Evolutionary conservation across 2,797 vertebrate genomes (phyloP).

Genomic region (Propithecus deckenii): DNA sequence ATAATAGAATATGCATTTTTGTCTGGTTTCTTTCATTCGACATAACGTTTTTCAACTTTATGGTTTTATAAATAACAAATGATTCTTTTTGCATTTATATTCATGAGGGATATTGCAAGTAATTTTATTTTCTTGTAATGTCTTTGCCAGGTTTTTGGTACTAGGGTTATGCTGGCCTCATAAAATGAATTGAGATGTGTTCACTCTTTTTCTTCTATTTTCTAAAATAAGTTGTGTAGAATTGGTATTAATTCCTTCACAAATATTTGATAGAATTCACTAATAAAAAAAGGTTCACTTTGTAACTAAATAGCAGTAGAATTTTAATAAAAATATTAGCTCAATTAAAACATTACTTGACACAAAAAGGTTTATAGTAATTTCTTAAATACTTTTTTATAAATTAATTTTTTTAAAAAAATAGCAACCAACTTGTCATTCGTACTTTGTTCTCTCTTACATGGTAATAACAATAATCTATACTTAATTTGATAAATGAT

Average conservation of each 20-base stretch:
- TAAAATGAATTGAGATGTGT: background rate
- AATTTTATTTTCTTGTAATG: background rate
- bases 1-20: background rate
- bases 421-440: background rate
- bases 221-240: background rate
- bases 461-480: background rate
- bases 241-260: background rate
- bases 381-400: background rate
- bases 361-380: background rate
- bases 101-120: background rate
- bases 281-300: background rate
- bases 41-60: background rate
- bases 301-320: background rate
- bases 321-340: background rate
- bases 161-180: background rate
- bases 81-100: background rate
- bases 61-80: background rate
- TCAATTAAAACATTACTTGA: background rate
- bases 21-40: too few species aligned
- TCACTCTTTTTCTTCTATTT: background rate
- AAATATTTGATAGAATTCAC: background rate
- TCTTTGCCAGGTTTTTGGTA: background rate
- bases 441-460: background rate
- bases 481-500: constrained; percentile 23
- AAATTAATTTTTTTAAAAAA: background rate